Evolutionary conservation across 2,113 vertebrate species (phyloP), one percentile per base, ranked within the genome.

Genomic region (Eubucco bourcierii): DNA sequence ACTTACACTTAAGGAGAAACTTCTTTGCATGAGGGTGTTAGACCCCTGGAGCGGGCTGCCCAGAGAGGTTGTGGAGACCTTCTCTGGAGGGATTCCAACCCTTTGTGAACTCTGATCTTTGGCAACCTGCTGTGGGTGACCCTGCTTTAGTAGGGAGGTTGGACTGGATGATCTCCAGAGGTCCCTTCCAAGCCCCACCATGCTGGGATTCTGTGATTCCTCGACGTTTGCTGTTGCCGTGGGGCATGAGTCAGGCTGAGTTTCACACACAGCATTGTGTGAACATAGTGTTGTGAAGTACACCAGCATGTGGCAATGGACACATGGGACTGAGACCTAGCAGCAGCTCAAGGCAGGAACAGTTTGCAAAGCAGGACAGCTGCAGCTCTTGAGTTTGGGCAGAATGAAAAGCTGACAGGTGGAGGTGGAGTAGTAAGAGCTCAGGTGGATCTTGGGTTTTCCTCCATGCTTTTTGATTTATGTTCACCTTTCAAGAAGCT

Each of bases 361-460:
- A 1, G 52, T 29, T 75, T 17, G 2, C 10, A 6, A 7, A 37
- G 27, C 1, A 23, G 33, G 59, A 21, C 2, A 13, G 0, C 1
- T 0, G 2, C 39, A 34, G 67, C 5, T n/a, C 44, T 25, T 6
- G 28, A 9, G 0, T 60, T 34, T 41, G 60, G 52, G 56, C 28
- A 15, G 7, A 12, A 21, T 12, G 27, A 12, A 28, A 6, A 33
- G 67, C 25, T 8, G 17, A 8, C 33, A 65, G 71, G 65, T 65
- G 71, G 61, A 81, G 80, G 63, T 28, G 86, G 2, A 15, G 86
- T 74, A 9, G 80, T 4, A 20, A 0, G 66, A 84, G 70, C 53
- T 23, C 10, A 1, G 9, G 1, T 7, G 46, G 71, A 7, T 58
- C 29, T 50, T 7, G 12, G 7, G 23, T 29, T 47, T 34, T 56